Evolutionary conservation across 1,140 invertebrate species (phyloP).

Genomic region (Drosophila ercepeae): DNA sequence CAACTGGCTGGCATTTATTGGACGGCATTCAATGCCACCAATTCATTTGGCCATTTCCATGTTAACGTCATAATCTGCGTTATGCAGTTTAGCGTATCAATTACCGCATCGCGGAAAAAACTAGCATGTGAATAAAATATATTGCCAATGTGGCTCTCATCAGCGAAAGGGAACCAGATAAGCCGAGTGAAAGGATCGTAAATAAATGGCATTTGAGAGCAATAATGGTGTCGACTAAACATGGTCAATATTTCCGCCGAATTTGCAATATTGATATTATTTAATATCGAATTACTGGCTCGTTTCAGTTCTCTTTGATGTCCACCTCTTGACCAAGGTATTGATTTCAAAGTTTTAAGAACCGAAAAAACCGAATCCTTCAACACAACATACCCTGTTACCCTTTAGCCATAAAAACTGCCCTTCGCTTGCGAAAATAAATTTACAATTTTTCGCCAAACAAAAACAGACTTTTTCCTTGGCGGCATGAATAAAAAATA

Average conservation of each 20-base stretch:
- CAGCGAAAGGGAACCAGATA: constrained; percentile 25
- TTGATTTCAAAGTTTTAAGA: too few relatives aligned
- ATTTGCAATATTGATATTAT: neutral
- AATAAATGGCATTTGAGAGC: constrained; percentile 14
- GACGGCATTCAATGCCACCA: constrained; percentile 18
- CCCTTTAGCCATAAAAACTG: neutral
- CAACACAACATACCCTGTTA: neutral
- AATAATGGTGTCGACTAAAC: constrained; percentile 2
- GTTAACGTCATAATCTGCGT: constrained; percentile 75
- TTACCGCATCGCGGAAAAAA: constrained; percentile 66
- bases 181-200: neutral
- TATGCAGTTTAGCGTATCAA: constrained; percentile 82
- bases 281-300: neutral
- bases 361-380: too few relatives aligned
- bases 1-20: constrained; percentile 12
- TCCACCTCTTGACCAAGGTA: too few relatives aligned
- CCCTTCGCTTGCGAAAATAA: constrained; percentile 34
- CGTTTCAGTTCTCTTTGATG: too few relatives aligned
- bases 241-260: neutral
- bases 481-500: constrained; percentile 41
- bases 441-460: constrained; percentile 54
- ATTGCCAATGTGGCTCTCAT: constrained; percentile 26
- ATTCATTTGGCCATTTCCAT: constrained; percentile 66
- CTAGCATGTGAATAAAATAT: constrained; percentile 63
- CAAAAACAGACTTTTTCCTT: constrained; percentile 33